Percentiles rank a stretch among this genome's conserved stretches.
These are phyloP conservation scores for Pristionchus exspectatus DNA, from an alignment of 2,888 invertebrate genomes.

Conservation along the genomic window DNA sequence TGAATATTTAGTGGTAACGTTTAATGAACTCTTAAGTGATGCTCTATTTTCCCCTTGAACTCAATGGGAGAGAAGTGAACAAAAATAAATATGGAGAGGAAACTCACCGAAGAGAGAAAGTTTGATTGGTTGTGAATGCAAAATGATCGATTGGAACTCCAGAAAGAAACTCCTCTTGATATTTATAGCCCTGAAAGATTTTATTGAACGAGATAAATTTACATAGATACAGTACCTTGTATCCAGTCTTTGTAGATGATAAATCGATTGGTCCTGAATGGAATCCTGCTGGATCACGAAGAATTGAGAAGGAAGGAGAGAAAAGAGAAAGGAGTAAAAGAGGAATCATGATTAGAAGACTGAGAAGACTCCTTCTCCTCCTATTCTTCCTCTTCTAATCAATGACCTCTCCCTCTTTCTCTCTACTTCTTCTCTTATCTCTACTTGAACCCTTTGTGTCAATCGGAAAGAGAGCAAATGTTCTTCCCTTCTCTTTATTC, in stretches of 20 bases:
- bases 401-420: not conserved
- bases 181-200: slow-evolving; percentile 37
- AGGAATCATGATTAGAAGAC: not conserved
- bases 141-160: slow-evolving; percentile 75
- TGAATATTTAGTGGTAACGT: slow-evolving; percentile 53
- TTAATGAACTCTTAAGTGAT: not conserved
- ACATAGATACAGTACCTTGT: not conserved
- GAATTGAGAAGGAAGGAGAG: slow-evolving; percentile 23
- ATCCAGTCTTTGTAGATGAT: slow-evolving; percentile 11
- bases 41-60: not conserved
- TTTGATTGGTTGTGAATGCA: slow-evolving; percentile 64
- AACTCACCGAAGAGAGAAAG: slow-evolving; percentile 67
- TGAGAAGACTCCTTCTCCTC: not conserved
- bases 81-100: not conserved
- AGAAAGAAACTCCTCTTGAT: slow-evolving; percentile 41
- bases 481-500: not conserved
- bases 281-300: slow-evolving; percentile 23
- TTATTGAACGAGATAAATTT: not conserved
- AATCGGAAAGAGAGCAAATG: not conserved
- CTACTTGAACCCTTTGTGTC: not conserved
- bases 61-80: not conserved
- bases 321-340: not conserved
- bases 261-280: slow-evolving; percentile 25
- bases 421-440: slow-evolving; percentile 13
- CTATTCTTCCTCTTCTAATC: slow-evolving; percentile 17